Conservation (phyloP, 1,140 invertebrate genomes). For the Sitobion miscanthi region DNA sequence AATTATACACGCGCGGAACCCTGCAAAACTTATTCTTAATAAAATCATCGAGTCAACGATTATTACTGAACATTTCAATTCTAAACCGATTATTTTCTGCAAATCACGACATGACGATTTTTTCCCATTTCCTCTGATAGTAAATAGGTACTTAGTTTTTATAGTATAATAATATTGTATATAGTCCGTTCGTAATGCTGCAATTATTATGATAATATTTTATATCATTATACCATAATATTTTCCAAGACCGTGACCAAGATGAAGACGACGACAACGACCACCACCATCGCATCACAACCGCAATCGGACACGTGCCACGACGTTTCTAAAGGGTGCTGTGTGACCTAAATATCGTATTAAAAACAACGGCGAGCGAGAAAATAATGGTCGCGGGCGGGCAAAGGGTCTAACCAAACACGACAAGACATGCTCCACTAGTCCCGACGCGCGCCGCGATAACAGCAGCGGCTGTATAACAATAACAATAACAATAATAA, state of each 20-base stretch:
- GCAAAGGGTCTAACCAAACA: constrained; percentile 26
- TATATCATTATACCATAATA: neutral
- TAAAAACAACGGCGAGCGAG: neutral
- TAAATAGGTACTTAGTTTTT: neutral
- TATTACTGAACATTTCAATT: neutral
- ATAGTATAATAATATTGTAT: neutral
- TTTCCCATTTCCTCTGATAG: neutral
- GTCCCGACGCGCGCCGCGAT: neutral
- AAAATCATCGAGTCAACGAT: neutral
- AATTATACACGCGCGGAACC: neutral
- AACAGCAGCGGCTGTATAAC: neutral
- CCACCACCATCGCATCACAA: neutral
- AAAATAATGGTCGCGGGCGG: neutral
- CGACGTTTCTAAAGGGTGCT: neutral
- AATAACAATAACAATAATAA: neutral
- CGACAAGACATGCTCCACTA: constrained; percentile 28
- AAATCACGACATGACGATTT: neutral
- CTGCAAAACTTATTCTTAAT: neutral
- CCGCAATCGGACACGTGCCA: neutral
- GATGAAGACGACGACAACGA: neutral
- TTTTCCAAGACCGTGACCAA: neutral
- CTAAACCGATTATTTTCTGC: neutral
- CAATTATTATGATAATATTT: neutral
- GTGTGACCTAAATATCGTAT: constrained; percentile 45
- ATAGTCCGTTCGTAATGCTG: neutral